A percentile compares a stretch with the other conserved stretches of the same genome.
These are phyloP conservation scores for Orius laevigatus DNA, from an alignment of 1,140 invertebrate species.

Conservation along the genomic window DNA sequence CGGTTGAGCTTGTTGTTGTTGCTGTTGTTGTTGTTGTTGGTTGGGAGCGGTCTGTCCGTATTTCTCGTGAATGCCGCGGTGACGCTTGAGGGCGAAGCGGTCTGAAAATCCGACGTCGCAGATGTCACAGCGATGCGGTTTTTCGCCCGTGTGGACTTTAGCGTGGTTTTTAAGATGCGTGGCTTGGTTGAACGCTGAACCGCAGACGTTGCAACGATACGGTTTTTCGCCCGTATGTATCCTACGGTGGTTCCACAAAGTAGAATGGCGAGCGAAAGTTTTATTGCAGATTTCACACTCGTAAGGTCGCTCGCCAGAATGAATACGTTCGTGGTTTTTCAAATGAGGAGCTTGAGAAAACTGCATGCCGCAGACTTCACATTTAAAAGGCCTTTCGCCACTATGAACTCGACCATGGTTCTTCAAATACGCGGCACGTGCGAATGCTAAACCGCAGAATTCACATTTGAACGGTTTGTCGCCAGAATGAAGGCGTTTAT, in stretches of 20 bases:
- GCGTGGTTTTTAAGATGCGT: slow-evolving; percentile 76
- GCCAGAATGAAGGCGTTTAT: slow-evolving; percentile 67
- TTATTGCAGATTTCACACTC: slow-evolving; percentile 84
- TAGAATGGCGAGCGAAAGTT: slow-evolving; percentile 71
- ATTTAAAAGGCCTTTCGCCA: slow-evolving; percentile 69
- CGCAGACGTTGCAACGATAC: slow-evolving; percentile 66
- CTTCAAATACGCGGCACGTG: slow-evolving; percentile 76
- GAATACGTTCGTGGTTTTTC: slow-evolving; percentile 82
- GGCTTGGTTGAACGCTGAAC: slow-evolving; percentile 69
- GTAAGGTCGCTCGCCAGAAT: slow-evolving; percentile 78
- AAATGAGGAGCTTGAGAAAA: slow-evolving; percentile 76
- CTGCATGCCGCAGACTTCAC: slow-evolving; percentile 72
- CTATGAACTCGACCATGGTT: slow-evolving; percentile 75
- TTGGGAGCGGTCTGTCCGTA: slow-evolving; percentile 40
- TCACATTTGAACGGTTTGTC: slow-evolving; percentile 85
- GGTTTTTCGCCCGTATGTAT: slow-evolving; percentile 91
- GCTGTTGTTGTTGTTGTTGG: slow-evolving; percentile 18
- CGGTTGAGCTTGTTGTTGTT: slow-evolving; percentile 6
- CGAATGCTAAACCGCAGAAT: slow-evolving; percentile 84
- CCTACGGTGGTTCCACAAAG: slow-evolving; percentile 77
- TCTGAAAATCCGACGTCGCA: slow-evolving; percentile 75
- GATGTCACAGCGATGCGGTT: slow-evolving; percentile 47
- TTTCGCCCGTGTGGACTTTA: slow-evolving; percentile 35
- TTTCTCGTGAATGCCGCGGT: slow-evolving; percentile 61
- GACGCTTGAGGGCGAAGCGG: slow-evolving; percentile 58